Base-by-base conservation (phyloP, 2,888 invertebrate genomes). In the Pheosia gnoma region DNA sequence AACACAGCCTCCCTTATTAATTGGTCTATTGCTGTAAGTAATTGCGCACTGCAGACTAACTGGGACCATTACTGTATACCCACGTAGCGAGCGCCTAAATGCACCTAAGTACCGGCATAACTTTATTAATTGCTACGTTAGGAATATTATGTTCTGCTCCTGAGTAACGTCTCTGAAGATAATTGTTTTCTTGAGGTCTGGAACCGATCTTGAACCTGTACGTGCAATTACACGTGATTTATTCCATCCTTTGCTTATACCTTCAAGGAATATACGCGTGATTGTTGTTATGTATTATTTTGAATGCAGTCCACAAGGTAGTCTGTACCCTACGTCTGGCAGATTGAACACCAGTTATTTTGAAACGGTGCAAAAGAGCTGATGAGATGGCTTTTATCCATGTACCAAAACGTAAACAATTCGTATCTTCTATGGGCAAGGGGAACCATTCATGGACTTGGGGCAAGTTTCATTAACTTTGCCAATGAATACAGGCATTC, bases 381-480 rank as follows among this genome's bases (percentile, higher is more conserved):
- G n/a, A 47, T 47, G 11, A 47, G 11, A 9, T 5, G n/a, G 47
- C 47, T 47, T n/a, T n/a, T n/a, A 47, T 11, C 47, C 11, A 47
- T n/a, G n/a, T 47, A 66, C 71, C 68, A 71, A 74, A 77, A 73
- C 63, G 74, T 77, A 70, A 76, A 74, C 74, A 78, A 74, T 76
- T 77, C 72, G 66, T 64, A 65, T 77, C 75, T 11, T 55, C 39
- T 9, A 55, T 13, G 73, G 71, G 72, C 74, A 77, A 74, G 75
- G 78, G 83, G 84, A 78, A 77, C 72, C 82, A 83, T 84, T 77
- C 82, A 85, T 83, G 81, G 79, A 84, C 83, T 86, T 81, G 74
- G 88, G 91, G 87, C 74, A 83, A 88, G 82, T 89, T 91, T 91
- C 91, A 93, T 92, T 91, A 92, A 90, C 88, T 92, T 90, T 91